Base-by-base conservation (phyloP, 2,888 invertebrate species). In the Ptychoptera albimana region DNA sequence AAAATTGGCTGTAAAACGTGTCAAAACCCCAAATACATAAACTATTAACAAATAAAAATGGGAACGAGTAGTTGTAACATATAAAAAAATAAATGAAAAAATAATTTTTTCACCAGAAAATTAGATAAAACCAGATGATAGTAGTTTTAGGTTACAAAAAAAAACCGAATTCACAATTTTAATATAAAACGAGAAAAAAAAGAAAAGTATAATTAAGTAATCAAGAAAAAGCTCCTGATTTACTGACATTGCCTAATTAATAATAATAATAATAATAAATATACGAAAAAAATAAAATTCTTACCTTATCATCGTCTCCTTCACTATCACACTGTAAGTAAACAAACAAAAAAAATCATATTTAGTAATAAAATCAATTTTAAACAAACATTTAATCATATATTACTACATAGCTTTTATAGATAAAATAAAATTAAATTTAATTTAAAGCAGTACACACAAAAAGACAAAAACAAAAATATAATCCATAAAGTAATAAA, bases 241-340 rank as follows among this genome's bases (percentile, higher is more conserved):
- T 23, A 23, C 7, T 23, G 23, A 23, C 23, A 23, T 7, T 23
- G 3, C 23, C 23, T 23, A 23, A 23, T 23, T 23, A 23, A 23
- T 23, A 23, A 3, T 23, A 23, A 23, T 5, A 23, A 23, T 5
- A 23, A 23, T 5, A 23, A 23, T 23, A 23, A 23, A 23, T n/a
- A n/a, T n/a, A n/a, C n/a, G n/a, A n/a, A 23, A 5, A 23, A 23
- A 23, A 7, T 23, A 23, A 23, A 23, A 23, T 7, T 23, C 80
- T 75, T 72, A 82, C 86, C 85, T 85, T 86, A 73, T 84, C 86
- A 71, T 85, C 86, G 72, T 84, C 84, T 71, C 82, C 84, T 76
- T 84, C 84, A 75, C 84, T 87, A 85, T 86, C 86, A 85, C 86
- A 87, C 86, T 87, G 77, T 54, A 79, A 81, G 66, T 70, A 66